Base-by-base conservation (phyloP, 2,888 invertebrate genomes). In the Dryocosmus kuriphilus region DNA sequence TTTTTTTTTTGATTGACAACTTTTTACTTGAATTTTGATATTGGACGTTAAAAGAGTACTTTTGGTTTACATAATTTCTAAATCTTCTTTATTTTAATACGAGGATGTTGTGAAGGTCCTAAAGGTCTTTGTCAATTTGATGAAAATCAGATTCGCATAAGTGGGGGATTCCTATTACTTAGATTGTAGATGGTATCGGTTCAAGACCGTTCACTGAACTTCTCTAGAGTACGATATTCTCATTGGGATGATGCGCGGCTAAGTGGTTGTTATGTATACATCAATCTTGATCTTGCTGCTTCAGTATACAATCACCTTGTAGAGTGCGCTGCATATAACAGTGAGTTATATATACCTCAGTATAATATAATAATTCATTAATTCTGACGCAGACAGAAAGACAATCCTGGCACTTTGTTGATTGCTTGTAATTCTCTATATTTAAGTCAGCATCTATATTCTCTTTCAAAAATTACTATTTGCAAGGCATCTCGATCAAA, bases 191-290 rank as follows among this genome's bases (percentile, higher is more conserved):
- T 81, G 84, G 87, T 86, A 85, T 86, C 83, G 83, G 83, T 83
- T 80, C 84, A 83, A 76, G 82, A 78, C 79, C 83, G 80, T 65
- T 65, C 81, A 80, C 77, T 79, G 82, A 84, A 65, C 76, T 73
- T 74, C 62, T 79, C 60, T 74, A 74, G 80, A 19, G 67, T 51
- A 74, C 76, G 77, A 83, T 82, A 87, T 87, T 88, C 88, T 89
- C 89, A 90, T 90, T 86, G 85, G 86, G 88, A 89, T 90, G 90
- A 90, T 90, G 90, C 88, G 88, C 85, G 83, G 84, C 85, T 88
- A 88, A 90, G 89, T 88, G 87, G 88, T 89, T 88, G 87, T 87
- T 87, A 79, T 83, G 83, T 86, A 83, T 81, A 83, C 85, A 89
- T 90, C 89, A 89, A 90, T 90, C 89, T 89, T 88, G 87, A 89